Evolutionary conservation across 2,888 invertebrate species (phyloP).

Genomic region (Ischnus inquisitorius): DNA sequence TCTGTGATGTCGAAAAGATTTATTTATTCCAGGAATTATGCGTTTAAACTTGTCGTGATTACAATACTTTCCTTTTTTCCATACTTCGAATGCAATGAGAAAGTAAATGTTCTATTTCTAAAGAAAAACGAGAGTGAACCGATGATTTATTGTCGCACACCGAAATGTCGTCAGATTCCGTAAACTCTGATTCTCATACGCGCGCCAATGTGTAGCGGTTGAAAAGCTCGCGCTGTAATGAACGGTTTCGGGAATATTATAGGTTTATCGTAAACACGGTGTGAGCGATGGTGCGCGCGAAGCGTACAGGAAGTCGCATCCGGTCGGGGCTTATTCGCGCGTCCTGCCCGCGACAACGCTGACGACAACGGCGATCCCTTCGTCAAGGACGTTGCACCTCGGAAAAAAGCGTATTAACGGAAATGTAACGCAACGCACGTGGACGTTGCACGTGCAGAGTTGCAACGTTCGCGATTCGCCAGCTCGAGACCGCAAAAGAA

Average conservation of each 20-base stretch:
- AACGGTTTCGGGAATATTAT: slow-evolving; percentile 68
- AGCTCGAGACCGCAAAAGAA: background rate
- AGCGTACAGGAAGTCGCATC: slow-evolving; percentile 70
- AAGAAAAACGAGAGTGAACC: too few relatives aligned
- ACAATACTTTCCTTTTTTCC: too few relatives aligned
- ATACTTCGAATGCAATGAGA: too few relatives aligned
- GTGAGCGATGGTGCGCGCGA: slow-evolving; percentile 57
- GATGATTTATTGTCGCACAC: too few relatives aligned
- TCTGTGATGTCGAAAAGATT: too few relatives aligned
- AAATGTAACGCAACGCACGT: slow-evolving; percentile 54
- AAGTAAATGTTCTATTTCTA: too few relatives aligned
- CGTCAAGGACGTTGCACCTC: slow-evolving; percentile 65
- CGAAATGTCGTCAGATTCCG: slow-evolving; percentile 17
- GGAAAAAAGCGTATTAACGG: slow-evolving; percentile 38
- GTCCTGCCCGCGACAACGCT: slow-evolving; percentile 44
- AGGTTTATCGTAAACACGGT: slow-evolving; percentile 59
- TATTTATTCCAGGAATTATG: too few relatives aligned
- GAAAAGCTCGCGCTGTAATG: slow-evolving; percentile 68
- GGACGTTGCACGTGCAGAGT: slow-evolving; percentile 62
- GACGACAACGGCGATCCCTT: slow-evolving; percentile 42
- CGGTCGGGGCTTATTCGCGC: slow-evolving; percentile 59
- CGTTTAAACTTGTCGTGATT: too few relatives aligned
- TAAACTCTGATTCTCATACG: slow-evolving; percentile 35
- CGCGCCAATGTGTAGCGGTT: slow-evolving; percentile 14
- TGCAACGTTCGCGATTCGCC: background rate